Evolutionary conservation across 2,888 invertebrate genomes (phyloP).

Genomic region (Heteropelma amictum): DNA sequence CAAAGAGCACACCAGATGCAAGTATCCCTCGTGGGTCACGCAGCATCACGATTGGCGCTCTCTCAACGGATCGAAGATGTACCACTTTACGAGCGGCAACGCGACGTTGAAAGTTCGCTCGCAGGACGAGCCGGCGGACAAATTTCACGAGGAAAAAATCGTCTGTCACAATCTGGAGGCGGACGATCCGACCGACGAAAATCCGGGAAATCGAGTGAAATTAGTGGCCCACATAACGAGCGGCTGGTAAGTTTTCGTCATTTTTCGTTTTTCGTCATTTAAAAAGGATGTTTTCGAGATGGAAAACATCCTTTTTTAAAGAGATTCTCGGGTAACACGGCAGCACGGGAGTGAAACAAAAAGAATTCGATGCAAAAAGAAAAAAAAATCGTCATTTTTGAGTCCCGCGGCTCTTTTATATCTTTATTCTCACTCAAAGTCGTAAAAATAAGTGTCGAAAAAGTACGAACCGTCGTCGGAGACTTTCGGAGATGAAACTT

Average conservation of each 20-base stretch:
- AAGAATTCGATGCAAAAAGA: no score
- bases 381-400: no score
- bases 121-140: constrained; percentile 64
- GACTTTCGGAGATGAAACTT: no score
- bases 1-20: constrained; percentile 86
- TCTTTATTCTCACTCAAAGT: no score
- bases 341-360: no score
- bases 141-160: constrained; percentile 73
- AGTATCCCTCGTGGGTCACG: constrained; percentile 89
- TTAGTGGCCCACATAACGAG: constrained; percentile 87
- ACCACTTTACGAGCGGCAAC: constrained; percentile 86
- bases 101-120: constrained; percentile 82
- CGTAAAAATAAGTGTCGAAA: no score
- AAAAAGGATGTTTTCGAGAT: neutral
- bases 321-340: no score
- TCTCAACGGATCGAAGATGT: constrained; percentile 85
- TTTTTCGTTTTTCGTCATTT: neutral
- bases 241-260: constrained; percentile 83
- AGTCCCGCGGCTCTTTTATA: no score
- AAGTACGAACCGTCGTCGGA: no score
- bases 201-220: constrained; percentile 80
- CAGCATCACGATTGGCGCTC: constrained; percentile 90
- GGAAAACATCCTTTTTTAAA: no score
- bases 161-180: constrained; percentile 74
- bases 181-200: constrained; percentile 68